These are phyloP conservation scores for Thysanoteuthis rhombus DNA, from an alignment of 2,888 invertebrate species.

Conservation along the genomic window DNA sequence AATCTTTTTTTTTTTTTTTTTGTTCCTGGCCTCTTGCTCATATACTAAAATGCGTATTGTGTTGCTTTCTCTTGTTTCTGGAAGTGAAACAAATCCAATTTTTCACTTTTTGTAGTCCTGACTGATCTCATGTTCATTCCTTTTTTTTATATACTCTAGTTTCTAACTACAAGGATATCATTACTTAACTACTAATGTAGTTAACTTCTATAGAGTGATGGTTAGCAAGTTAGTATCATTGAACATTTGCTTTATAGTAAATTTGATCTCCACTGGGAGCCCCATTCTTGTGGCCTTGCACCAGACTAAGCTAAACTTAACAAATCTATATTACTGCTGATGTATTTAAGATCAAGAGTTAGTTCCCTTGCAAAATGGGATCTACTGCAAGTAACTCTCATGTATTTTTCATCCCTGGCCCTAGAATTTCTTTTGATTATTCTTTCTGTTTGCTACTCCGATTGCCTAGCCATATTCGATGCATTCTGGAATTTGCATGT, in stretches of 20 bases:
- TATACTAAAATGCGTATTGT: not conserved
- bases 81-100: not conserved
- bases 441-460: not conserved
- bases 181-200: not conserved
- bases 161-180: not conserved
- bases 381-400: not conserved
- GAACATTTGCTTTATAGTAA: no score
- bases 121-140: not conserved
- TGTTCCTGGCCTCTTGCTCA: not conserved
- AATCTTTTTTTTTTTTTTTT: not conserved
- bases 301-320: no score
- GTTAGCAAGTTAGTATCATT: not conserved
- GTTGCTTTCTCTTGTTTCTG: not conserved
- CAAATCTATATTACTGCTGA: no score
- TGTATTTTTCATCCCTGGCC: no score
- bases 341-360: not conserved
- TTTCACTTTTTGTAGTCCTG: not conserved
- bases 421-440: not conserved
- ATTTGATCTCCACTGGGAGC: no score
- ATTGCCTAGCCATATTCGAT: not conserved
- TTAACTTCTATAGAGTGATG: not conserved
- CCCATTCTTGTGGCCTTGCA: no score
- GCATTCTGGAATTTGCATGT: not conserved
- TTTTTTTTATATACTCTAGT: not conserved
- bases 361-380: not conserved